These are phyloP conservation scores for Zalophus californianus DNA, from an alignment of 2,797 vertebrate species.

Conservation along the genomic window DNA sequence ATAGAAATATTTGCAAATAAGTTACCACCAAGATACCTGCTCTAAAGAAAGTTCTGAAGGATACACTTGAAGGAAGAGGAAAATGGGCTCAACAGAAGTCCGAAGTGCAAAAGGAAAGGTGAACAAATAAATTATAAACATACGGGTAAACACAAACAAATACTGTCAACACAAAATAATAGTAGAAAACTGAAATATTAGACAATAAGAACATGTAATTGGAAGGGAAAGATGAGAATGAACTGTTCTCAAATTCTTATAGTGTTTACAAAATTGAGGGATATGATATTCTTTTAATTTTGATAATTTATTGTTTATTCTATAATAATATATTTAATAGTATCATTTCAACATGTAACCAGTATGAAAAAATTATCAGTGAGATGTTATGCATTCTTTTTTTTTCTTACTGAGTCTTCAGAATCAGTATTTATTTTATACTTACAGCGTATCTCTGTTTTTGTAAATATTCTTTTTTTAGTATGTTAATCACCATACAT, in stretches of 20 bases:
- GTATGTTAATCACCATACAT: too few relatives aligned
- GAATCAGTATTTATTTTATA: not conserved
- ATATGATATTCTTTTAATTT: not conserved
- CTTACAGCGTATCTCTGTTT: not conserved
- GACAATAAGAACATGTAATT: not conserved
- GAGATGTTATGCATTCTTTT: not conserved
- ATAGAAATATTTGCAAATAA: not conserved
- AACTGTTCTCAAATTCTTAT: not conserved
- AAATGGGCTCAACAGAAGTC: not conserved
- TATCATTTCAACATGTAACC: not conserved
- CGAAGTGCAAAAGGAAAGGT: not conserved
- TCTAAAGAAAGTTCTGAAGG: not conserved
- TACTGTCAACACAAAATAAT: constrained; percentile 1
- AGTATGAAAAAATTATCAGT: not conserved
- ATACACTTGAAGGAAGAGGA: not conserved
- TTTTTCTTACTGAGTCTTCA: not conserved
- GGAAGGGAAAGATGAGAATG: not conserved
- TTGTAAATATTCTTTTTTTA: too few relatives aligned
- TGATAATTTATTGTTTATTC: not conserved
- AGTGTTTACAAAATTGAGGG: not conserved
- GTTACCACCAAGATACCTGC: not conserved
- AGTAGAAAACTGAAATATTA: constrained; percentile 11
- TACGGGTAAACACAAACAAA: not conserved
- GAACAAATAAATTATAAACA: not conserved
- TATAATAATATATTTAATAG: not conserved